Base-by-base conservation (phyloP, 2,888 invertebrate species). In the Pachycephus smyrnensis region DNA sequence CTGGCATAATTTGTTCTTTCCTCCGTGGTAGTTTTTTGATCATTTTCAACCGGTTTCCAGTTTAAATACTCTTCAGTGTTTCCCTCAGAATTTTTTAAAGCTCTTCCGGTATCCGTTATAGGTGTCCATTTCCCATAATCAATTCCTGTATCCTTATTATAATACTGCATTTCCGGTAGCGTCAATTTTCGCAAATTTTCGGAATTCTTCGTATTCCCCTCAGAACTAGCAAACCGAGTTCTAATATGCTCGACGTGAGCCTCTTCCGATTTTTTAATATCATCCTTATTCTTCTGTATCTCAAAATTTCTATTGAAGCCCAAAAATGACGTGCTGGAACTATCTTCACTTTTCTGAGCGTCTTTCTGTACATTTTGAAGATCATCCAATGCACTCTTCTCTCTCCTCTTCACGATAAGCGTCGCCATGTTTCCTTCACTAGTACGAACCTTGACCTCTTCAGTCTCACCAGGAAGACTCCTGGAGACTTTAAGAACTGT, bases 401-500 rank as follows among this genome's bases (percentile, higher is more conserved):
- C 95, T 6, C 92, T 92, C 86, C 95, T 94, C 90, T 96, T 96
- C 9, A 96, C 95, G 73, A 96, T 95, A 15, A 97, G 92, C 84
- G 96, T 96, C 0, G 97, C 96, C 35, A 96, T 92, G 80, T 94
- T 95, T 3, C 97, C 97, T 33, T 95, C 94, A 87, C 94, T 95
- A 0, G 96, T 96, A 86, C 95, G 94, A 0, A 97, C 96, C 87
- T 95, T 95, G 71, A 97, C 92, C 68, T 96, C 96, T 88, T 96
- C 95, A 74, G 95, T 96, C 82, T 95, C 94, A 35, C 95, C 95
- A 0, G 96, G 96, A 30, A 97, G 92, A 88, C 96, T 96, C 81
- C 96, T 93, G 2, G 96, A 95, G 32, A 96, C 96, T 89, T 96
- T 95, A 73, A 96, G 92, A 89, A 96, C 95, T 0, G 96, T 96